Evolutionary conservation across 2,888 invertebrate genomes (phyloP).

Genomic region (Drosophila borealis): DNA sequence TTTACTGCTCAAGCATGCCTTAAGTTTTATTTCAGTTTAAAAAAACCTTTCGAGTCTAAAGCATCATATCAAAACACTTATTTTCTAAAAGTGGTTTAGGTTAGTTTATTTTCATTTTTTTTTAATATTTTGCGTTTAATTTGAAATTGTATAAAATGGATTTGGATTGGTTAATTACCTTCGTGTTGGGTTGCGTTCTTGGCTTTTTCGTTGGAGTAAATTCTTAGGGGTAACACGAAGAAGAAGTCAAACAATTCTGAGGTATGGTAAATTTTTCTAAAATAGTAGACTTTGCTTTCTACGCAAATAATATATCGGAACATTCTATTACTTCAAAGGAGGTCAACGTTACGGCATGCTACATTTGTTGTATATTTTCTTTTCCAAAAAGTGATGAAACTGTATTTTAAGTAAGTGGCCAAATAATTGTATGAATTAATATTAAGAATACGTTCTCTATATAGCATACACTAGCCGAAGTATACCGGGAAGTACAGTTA

Average conservation of each 20-base stretch:
- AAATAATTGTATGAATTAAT: background rate
- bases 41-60: background rate
- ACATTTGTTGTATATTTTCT: background rate
- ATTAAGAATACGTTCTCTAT: background rate
- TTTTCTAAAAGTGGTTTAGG: too few relatives aligned
- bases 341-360: background rate
- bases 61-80: too few relatives aligned
- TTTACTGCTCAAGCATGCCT: background rate
- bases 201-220: slow-evolving; percentile 40
- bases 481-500: background rate
- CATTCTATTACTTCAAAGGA: background rate
- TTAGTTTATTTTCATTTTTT: too few relatives aligned
- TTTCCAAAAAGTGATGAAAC: background rate
- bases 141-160: slow-evolving; percentile 20
- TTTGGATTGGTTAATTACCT: slow-evolving; percentile 42
- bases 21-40: background rate
- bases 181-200: slow-evolving; percentile 46
- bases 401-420: slow-evolving; percentile 10
- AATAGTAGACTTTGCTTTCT: slow-evolving; percentile 18
- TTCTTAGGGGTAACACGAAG: background rate
- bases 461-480: background rate
- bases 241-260: background rate
- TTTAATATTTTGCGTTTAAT: background rate
- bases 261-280: background rate
- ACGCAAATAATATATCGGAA: too few relatives aligned